These are phyloP conservation scores for Cerastis rubricosa DNA, from an alignment of 2,888 invertebrate species.

Conservation along the genomic window DNA sequence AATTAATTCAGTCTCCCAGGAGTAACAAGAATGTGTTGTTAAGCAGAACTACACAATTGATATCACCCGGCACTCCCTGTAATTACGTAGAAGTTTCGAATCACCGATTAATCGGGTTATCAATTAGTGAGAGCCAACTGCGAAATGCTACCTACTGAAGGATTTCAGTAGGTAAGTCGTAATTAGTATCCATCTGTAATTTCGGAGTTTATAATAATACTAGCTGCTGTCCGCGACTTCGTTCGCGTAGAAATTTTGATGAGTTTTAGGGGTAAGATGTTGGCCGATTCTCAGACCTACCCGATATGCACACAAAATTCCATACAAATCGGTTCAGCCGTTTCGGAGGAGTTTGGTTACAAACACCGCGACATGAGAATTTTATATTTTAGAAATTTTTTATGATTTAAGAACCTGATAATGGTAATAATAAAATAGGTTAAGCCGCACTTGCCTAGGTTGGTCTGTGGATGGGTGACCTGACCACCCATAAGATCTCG, in stretches of 20 bases:
- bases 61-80: conserved; percentile 27
- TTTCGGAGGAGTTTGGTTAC: too few species aligned
- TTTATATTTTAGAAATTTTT: too few species aligned
- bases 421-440: too few species aligned
- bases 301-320: too few species aligned
- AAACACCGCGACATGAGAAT: too few species aligned
- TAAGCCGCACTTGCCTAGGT: too few species aligned
- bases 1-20: conserved; percentile 34
- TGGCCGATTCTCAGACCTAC: too few species aligned
- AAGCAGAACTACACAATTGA: conserved; percentile 53
- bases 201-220: background rate
- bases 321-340: too few species aligned
- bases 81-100: conserved; percentile 50
- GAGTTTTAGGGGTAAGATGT: too few species aligned
- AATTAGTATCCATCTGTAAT: background rate
- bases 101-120: conserved; percentile 44
- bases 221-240: background rate
- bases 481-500: too few species aligned
- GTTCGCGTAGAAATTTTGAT: too few species aligned
- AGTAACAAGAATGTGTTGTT: conserved; percentile 28
- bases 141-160: background rate
- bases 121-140: conserved; percentile 33
- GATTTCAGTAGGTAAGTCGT: background rate
- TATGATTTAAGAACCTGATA: background rate
- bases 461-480: too few species aligned